Base-by-base conservation (phyloP, 1,140 invertebrate species). In the Zaprionus davidi region DNA sequence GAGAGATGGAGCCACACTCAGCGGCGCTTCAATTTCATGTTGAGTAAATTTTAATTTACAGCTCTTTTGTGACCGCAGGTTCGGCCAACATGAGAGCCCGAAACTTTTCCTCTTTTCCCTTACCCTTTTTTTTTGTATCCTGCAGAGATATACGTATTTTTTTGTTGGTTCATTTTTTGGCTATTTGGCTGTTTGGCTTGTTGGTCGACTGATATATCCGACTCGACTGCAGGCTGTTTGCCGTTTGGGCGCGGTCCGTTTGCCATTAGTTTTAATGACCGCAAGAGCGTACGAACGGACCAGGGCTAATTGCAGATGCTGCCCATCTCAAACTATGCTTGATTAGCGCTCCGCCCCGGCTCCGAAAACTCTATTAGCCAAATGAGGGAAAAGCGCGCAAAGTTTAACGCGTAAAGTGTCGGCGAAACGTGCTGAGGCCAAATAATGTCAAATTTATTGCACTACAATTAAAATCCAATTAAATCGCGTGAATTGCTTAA, bases 21-120 rank as follows among this genome's bases (percentile, higher is more conserved):
- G 46, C 36, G 59, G 55, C 77, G 80, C 81, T 87, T 88, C 81
- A 87, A 90, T 90, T 90, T 84, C 81, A 84, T 87, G 85, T 88
- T 75, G 85, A 79, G 81, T 84, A 88, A 88, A 87, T 90, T 87
- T 87, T 84, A 87, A 87, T 87, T 87, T 87, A 87, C 84, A 90
- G 85, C 84, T 80, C 84, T 87, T 87, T 79, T 87, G 84, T 87
- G 84, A 88, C 84, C 84, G 81, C 84, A 79, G 78, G 78, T 70
- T 78, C 67, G 73, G 75, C 78, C 78, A 78, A 57, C 78, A 87
- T 88, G 81, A 60, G 62, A 88, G 73, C 68, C 77, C 77, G 88
- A 67, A 71, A 88, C 87, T 88, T 76, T 46, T 69, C 38, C 36
- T 51, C 69, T 70, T 68, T 79, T 64, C 26, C 9, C 6, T 56